Evolutionary conservation across 2,888 invertebrate species (phyloP).

Genomic region (Oxytorus armatus): DNA sequence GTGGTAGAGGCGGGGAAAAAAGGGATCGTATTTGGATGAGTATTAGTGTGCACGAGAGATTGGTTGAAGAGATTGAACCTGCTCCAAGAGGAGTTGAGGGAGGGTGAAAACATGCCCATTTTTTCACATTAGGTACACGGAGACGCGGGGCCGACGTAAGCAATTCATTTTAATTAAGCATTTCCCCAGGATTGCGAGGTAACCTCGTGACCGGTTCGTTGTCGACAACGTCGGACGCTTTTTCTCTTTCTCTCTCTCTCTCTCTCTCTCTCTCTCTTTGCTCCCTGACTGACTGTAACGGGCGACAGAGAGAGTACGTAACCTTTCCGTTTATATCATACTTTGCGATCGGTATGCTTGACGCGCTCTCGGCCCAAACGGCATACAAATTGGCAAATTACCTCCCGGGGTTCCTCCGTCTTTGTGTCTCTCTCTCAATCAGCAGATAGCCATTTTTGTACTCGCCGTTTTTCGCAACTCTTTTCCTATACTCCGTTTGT

Average conservation of each 20-base stretch:
- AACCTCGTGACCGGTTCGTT: slow-evolving; percentile 57
- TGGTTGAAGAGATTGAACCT: slow-evolving; percentile 42
- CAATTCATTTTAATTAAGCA: slow-evolving; percentile 73
- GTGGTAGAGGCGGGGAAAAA: neutral
- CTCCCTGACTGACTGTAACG: slow-evolving; percentile 36
- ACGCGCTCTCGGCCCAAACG: slow-evolving; percentile 63
- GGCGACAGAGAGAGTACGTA: slow-evolving; percentile 43
- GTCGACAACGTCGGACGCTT: slow-evolving; percentile 60
- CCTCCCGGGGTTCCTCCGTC: slow-evolving; percentile 51
- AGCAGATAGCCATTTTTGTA: slow-evolving; percentile 51
- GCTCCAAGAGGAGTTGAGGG: slow-evolving; percentile 28
- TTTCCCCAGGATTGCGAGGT: slow-evolving; percentile 37
- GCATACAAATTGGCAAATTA: slow-evolving; percentile 74
- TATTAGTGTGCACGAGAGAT: slow-evolving; percentile 45
- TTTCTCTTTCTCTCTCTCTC: too few relatives aligned
- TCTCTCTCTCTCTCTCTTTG: too few relatives aligned
- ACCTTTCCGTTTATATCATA: slow-evolving; percentile 72
- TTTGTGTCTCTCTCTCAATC: slow-evolving; percentile 42
- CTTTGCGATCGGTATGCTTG: slow-evolving; percentile 71
- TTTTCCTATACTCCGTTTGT: slow-evolving; percentile 31
- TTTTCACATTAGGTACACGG: slow-evolving; percentile 53
- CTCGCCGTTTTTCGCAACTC: slow-evolving; percentile 51
- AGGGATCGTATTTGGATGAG: slow-evolving; percentile 26
- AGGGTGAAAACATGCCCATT: slow-evolving; percentile 49
- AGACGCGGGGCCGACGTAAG: slow-evolving; percentile 68